These are phyloP conservation scores for Phengaris alcon DNA, from an alignment of 2,888 invertebrate species.

Conservation along the genomic window DNA sequence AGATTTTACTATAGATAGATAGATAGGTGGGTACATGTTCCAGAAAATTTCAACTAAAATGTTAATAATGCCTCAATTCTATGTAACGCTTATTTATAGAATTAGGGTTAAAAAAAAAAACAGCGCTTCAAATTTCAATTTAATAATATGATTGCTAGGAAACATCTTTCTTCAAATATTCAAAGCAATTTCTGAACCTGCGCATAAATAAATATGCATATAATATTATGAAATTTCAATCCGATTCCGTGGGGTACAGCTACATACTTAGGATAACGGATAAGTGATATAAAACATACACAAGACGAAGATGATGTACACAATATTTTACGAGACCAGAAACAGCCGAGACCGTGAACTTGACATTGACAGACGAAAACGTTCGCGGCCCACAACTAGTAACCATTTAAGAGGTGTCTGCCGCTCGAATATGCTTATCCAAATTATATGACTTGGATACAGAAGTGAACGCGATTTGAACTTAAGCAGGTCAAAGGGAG, in stretches of 20 bases:
- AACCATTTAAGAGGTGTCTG: background rate
- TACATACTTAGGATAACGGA: background rate
- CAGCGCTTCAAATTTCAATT: background rate
- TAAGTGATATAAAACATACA: background rate
- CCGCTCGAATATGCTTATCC: background rate
- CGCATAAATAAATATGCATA: too few relatives aligned
- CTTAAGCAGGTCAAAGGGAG: too few relatives aligned
- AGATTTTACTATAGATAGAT: background rate
- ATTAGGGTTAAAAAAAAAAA: background rate
- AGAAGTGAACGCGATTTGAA: background rate
- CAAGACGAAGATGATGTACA: background rate
- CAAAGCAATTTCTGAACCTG: too few relatives aligned
- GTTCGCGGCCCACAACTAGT: constrained; percentile 37
- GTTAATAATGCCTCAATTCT: background rate
- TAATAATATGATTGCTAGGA: background rate
- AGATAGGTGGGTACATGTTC: background rate
- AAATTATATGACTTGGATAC: background rate
- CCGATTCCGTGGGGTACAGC: background rate
- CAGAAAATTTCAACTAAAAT: background rate
- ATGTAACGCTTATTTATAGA: background rate
- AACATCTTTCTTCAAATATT: too few relatives aligned
- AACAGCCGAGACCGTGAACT: constrained; percentile 61
- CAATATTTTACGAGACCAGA: constrained; percentile 36
- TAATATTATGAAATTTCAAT: too few relatives aligned
- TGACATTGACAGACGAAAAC: constrained; percentile 62